phyloP scores from a whole-genome alignment of 2,888 invertebrate genomes.

The Bibio marci region DNA sequence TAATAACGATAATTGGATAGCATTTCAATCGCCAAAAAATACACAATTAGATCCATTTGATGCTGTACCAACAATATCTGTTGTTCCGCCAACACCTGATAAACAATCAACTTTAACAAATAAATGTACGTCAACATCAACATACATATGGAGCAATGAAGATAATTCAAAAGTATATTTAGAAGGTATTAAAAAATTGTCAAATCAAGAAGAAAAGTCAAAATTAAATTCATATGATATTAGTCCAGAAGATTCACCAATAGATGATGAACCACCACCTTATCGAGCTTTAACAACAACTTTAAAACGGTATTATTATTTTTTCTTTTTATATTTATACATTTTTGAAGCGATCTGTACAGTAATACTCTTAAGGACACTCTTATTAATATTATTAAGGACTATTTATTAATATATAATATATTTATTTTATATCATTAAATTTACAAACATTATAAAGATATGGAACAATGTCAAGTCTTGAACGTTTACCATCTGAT shows the following conservation, averaged over 20 bases:
- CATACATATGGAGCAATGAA: neutral
- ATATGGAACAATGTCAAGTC: slow-evolving; percentile 56
- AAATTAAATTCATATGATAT: slow-evolving; percentile 31
- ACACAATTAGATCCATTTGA: slow-evolving; percentile 32
- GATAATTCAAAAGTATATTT: slow-evolving; percentile 1
- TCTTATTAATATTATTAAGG: too few relatives aligned
- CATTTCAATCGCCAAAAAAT: slow-evolving; percentile 33
- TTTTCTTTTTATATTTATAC: too few relatives aligned
- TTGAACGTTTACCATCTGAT: slow-evolving; percentile 47
- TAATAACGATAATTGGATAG: slow-evolving; percentile 46
- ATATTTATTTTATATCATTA: too few relatives aligned
- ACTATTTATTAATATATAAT: too few relatives aligned
- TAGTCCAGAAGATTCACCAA: slow-evolving; percentile 51
- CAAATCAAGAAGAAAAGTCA: slow-evolving; percentile 9
- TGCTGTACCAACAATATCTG: slow-evolving; percentile 47
- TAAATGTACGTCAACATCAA: neutral
- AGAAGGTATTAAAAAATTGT: slow-evolving; percentile 4
- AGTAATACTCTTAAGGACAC: too few relatives aligned
- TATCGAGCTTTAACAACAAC: slow-evolving; percentile 44
- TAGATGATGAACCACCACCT: slow-evolving; percentile 57
- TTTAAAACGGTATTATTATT: slow-evolving; percentile 23
- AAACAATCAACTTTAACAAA: slow-evolving; percentile 16
- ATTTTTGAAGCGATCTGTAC: too few relatives aligned
- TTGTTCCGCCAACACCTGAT: slow-evolving; percentile 60
- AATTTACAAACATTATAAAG: too few relatives aligned